Percentiles rank a stretch among this genome's conserved stretches.
phyloP scores from a whole-genome alignment of 2,113 vertebrate genomes.

The Coryphaenoides rupestris region DNA sequence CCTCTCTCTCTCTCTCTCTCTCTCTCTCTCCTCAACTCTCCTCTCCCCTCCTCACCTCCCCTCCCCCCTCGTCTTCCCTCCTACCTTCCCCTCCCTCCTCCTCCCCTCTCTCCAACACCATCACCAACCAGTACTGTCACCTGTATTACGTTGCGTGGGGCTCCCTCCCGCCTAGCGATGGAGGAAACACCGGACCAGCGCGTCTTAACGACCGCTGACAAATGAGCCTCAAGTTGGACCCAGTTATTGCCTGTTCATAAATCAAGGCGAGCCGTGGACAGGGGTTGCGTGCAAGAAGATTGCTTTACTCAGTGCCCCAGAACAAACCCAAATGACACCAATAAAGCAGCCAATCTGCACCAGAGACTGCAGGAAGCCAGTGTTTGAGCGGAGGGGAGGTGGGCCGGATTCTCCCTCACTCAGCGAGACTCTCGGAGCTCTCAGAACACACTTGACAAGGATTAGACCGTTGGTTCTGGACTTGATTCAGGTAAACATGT shows the following conservation, averaged over 20 bases:
- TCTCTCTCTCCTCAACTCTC: no score
- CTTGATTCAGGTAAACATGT: no score
- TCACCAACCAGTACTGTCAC: conserved; percentile 23
- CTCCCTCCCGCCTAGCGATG: conserved; percentile 55
- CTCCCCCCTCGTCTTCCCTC: neutral
- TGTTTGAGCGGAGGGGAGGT: neutral
- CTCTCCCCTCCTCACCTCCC: no score
- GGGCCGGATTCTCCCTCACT: conserved; percentile 8
- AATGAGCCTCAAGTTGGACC: conserved; percentile 58
- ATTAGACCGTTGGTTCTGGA: no score
- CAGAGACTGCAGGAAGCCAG: conserved; percentile 38
- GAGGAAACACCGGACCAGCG: conserved; percentile 64
- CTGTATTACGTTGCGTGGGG: conserved; percentile 16
- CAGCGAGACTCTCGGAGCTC: no score
- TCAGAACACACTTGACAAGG: no score
- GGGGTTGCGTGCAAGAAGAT: conserved; percentile 62
- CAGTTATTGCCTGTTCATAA: conserved; percentile 63
- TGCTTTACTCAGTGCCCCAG: conserved; percentile 70
- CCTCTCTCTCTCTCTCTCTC: no score
- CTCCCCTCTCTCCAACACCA: conserved; percentile 13
- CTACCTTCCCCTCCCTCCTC: neutral
- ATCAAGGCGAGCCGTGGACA: conserved; percentile 65
- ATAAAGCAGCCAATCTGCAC: conserved; percentile 57
- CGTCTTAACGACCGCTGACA: conserved; percentile 70
- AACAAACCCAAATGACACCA: conserved; percentile 66